These are phyloP conservation scores for Calosoma granatense DNA, from an alignment of 1,140 invertebrate genomes.

Conservation along the genomic window DNA sequence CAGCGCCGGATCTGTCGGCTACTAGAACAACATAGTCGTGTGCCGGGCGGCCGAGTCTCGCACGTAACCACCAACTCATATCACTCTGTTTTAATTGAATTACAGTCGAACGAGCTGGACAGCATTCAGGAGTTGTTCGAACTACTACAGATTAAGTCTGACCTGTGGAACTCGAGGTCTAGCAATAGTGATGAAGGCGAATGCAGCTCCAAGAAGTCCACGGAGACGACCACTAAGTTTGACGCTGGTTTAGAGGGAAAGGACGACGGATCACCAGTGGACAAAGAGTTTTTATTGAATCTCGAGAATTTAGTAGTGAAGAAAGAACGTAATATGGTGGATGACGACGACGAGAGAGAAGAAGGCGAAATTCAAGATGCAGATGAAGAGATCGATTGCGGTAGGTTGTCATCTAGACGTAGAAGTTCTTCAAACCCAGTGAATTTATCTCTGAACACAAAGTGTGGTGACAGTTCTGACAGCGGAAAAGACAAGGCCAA, in stretches of 20 bases:
- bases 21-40: neutral
- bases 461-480: conserved; percentile 29
- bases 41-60: conserved; percentile 14
- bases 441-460: conserved; percentile 54
- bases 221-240: conserved; percentile 48
- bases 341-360: conserved; percentile 32
- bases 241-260: conserved; percentile 50
- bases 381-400: conserved; percentile 25
- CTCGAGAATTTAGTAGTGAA: neutral
- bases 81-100: no score
- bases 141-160: conserved; percentile 71
- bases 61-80: no score
- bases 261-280: conserved; percentile 32
- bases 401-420: conserved; percentile 12
- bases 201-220: conserved; percentile 44
- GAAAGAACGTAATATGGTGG: conserved; percentile 8
- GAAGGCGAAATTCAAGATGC: conserved; percentile 32
- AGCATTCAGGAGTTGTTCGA: conserved; percentile 71
- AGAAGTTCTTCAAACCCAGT: conserved; percentile 53
- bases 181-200: conserved; percentile 41
- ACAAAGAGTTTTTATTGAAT: neutral
- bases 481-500: conserved; percentile 21
- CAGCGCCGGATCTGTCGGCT: conserved; percentile 4
- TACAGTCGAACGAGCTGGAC: conserved; percentile 69
- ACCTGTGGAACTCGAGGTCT: conserved; percentile 51